Evolutionary conservation across 2,797 vertebrate species (phyloP), one percentile per base, ranked within the genome.

Genomic region (Echiichthys vipera): DNA sequence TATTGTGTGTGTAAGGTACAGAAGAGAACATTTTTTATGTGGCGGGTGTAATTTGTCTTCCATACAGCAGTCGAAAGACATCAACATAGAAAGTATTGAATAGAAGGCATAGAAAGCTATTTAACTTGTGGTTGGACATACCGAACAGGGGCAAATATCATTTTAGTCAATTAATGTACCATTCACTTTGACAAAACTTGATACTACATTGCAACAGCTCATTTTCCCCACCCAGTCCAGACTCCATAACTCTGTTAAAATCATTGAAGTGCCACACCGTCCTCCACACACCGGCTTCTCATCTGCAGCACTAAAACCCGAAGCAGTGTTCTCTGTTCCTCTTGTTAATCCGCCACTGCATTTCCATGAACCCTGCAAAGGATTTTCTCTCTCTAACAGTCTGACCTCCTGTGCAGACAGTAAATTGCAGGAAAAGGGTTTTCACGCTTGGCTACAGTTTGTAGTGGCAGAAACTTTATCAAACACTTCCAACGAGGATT

Each of bases 381-480:
- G 36, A n/a, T 80, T 45, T 73, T 68, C 34, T 68, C 65, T 27
- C 72, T 54, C 57, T 8, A 55, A 58, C 65, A 63, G 46, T 36
- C 75, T 63, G 78, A 74, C 79, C 87, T 87, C 85, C 72, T 80
- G 80, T 80, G 86, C 81, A 85, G 85, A 92, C 80, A 77, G 68
- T 91, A 92, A 93, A 93, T 91, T 92, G 83, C 89, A 93, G 92
- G 89, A 93, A 93, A 91, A 73, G 50, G 85, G 70, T 86, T 91
- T 90, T 86, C 82, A 90, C 69, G 89, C 91, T 87, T 75, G 87
- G 88, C 88, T 87, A 82, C 88, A 82, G 80, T 82, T 79, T 81
- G 81, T 54, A 83, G 87, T 78, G 76, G 86, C 84, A 86, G 88
- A 89, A 87, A 88, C 86, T 85, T 88, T 86, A 91, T 91, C 91